Conservation (phyloP, 2,888 invertebrate genomes). For the Gryllus longicercus region DNA sequence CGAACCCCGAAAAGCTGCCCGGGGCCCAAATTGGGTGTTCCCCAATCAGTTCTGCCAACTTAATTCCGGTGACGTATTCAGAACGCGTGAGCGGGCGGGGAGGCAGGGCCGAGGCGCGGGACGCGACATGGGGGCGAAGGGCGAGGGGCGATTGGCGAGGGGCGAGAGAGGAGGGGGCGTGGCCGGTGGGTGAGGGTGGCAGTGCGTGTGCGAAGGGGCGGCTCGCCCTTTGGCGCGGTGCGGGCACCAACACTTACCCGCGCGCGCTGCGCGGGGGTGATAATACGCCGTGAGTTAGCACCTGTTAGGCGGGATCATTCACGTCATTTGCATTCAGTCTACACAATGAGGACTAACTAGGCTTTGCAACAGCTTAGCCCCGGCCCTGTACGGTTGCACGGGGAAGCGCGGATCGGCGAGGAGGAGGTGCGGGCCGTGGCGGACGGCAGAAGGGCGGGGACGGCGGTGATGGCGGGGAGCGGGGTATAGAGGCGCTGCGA, state of each 20-base stretch:
- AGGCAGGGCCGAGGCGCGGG: background rate
- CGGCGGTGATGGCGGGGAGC: no score
- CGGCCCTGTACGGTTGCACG: no score
- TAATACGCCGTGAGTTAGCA: constrained; percentile 10
- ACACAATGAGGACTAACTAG: constrained; percentile 17
- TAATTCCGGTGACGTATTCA: background rate
- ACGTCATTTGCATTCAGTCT: background rate
- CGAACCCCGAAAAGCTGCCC: background rate
- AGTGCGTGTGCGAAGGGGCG: no score
- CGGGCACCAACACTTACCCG: no score
- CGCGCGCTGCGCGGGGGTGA: background rate
- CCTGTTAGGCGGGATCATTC: constrained; percentile 9
- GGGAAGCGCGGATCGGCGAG: no score
- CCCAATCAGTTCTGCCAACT: constrained; percentile 17
- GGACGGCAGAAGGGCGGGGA: no score
- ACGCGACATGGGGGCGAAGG: background rate
- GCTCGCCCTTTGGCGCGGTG: no score
- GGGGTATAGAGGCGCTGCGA: no score
- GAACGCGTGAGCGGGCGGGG: background rate
- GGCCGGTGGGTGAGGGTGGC: no score
- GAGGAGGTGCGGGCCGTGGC: no score
- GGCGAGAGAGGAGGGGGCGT: background rate
- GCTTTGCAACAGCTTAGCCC: background rate
- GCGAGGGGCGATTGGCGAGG: background rate
- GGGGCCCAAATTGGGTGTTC: background rate